Base-by-base conservation (phyloP, 2,113 vertebrate species). In the Chlamydotis undulata region DNA sequence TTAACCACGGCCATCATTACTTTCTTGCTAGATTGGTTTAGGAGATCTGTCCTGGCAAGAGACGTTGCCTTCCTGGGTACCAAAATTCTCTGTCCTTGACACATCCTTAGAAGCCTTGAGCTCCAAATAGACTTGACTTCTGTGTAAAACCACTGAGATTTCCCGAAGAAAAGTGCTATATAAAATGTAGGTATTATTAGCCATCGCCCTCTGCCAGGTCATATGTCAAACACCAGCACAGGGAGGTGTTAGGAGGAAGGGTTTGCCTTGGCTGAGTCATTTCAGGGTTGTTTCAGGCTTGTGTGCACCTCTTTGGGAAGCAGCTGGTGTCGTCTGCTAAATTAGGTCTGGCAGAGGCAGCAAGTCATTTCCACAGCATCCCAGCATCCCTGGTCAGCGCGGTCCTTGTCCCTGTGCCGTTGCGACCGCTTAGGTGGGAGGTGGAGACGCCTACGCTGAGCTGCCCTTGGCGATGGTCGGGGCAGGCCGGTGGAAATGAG, bases 101-200 rank as follows among this genome's bases (percentile, higher is more conserved):
- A 60, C 87, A 89, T 85, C 89, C 96, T 74, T 24, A 45, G 87
- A 8, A 93, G 61, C 89, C 91, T 87, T 82, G 91, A 93, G 89
- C 93, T 97, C 81, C 94, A 96, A 97, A 96, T 93, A 97, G 91
- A 79, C 52, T 55, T 41, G 49, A 49, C 22, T 67, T 15, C 69
- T 87, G 65, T 28, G 81, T 37, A 76, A 93, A 92, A 15, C 52
- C 35, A 0, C 68, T 33, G 77, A 94, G 94, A 86, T 80, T 94
- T 93, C 92, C 96, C 50, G 1, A 28, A 39, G 80, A 76, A 71
- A 17, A 67, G 80, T 3, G 47, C 96, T 68, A 56, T 7, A 76
- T 68, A 49, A 70, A 47, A 70, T 9, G 37, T 4, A 28, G 75
- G 56, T 75, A 43, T 93, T 90, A 55, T 96, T 95, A 96, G 90